A percentile compares a stretch with the other conserved stretches of the same genome.
Conservation (phyloP, 2,797 vertebrate genomes). For the Streptopelia turtur region DNA sequence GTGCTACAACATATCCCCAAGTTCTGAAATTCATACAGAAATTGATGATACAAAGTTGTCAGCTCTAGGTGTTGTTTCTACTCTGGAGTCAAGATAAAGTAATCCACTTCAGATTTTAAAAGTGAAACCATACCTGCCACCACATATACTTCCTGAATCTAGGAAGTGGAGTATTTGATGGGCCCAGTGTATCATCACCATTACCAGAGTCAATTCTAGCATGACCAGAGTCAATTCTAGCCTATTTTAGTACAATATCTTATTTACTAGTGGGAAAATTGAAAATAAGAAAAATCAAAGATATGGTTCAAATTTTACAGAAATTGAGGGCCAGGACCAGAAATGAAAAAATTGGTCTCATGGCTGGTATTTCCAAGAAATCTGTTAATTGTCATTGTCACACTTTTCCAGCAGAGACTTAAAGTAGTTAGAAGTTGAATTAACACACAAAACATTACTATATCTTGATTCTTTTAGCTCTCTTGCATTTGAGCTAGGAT, state of each 20-base stretch:
- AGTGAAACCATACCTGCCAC: background rate
- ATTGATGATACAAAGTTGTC: background rate
- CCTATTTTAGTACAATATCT: background rate
- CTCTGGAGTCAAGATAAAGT: background rate
- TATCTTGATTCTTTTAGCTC: background rate
- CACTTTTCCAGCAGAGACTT: background rate
- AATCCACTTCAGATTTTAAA: background rate
- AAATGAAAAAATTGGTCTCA: background rate
- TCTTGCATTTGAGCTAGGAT: background rate
- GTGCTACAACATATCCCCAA: background rate
- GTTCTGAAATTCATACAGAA: background rate
- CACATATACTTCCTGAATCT: background rate
- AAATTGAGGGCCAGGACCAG: background rate
- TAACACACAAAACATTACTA: background rate
- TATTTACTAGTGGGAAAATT: background rate
- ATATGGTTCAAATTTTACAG: background rate
- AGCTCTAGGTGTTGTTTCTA: background rate
- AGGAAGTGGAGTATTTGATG: background rate
- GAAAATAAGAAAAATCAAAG: background rate
- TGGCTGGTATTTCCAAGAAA: background rate
- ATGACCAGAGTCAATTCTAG: background rate
- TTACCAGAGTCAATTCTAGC: background rate
- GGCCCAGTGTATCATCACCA: background rate
- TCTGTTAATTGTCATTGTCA: background rate
- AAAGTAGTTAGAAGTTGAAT: background rate